A percentile compares a stretch with the other conserved stretches of the same genome.
phyloP scores from a whole-genome alignment of 2,113 vertebrate species.

The Chinchilla lanigera region DNA sequence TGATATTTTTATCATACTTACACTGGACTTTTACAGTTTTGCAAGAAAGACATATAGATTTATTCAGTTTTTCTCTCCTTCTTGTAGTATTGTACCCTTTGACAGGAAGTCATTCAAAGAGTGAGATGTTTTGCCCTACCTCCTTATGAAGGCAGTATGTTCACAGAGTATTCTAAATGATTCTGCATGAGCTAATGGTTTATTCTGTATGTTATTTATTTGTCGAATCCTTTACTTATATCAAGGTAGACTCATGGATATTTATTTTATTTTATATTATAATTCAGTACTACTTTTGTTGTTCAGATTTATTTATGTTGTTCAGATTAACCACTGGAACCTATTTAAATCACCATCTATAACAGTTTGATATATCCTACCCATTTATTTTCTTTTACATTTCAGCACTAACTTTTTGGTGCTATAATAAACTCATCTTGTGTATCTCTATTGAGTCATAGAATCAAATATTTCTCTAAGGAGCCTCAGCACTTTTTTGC shows the following conservation, averaged over 20 bases:
- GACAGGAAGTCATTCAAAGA: neutral
- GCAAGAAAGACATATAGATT: neutral
- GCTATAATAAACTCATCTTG: neutral
- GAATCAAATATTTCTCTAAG: neutral
- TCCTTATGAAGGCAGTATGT: neutral
- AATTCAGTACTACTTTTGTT: neutral
- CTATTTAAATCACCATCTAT: neutral
- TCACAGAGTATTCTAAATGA: neutral
- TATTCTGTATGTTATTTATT: neutral
- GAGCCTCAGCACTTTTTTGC: neutral
- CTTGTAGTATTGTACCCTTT: neutral
- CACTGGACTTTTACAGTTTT: neutral
- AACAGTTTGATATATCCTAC: neutral
- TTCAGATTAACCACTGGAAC: neutral
- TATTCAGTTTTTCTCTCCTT: neutral
- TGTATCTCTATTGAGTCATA: neutral
- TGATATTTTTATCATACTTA: neutral
- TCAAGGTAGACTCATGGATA: neutral
- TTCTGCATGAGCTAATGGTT: neutral
- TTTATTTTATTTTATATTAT: slow-evolving; percentile 23
- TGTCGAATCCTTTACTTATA: neutral
- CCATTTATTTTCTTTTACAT: neutral
- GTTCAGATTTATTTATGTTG: neutral
- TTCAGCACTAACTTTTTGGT: neutral
- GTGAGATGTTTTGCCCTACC: neutral